These are phyloP conservation scores for Anadara kagoshimensis DNA, from an alignment of 1,140 invertebrate genomes.

Conservation along the genomic window DNA sequence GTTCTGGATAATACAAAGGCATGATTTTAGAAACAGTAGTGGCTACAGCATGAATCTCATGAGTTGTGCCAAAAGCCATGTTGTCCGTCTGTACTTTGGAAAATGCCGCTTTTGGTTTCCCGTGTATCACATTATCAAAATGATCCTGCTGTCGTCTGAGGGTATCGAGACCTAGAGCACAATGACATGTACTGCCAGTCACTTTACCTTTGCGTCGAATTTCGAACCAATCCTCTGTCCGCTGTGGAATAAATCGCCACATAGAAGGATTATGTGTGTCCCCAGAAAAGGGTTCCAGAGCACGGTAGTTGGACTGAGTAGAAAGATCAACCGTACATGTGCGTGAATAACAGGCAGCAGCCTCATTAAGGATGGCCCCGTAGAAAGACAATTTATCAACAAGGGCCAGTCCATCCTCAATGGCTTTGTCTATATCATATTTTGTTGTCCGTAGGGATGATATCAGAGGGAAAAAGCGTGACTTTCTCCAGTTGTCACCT, in stretches of 20 bases:
- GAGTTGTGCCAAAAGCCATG: not conserved
- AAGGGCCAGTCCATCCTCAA: not conserved
- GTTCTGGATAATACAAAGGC: not conserved
- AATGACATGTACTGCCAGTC: not conserved
- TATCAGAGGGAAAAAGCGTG: not conserved
- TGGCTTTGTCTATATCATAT: not conserved
- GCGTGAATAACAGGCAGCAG: too few species aligned
- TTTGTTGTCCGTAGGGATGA: not conserved
- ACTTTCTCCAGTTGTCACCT: not conserved
- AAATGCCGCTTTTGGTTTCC: too few species aligned
- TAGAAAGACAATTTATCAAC: not conserved
- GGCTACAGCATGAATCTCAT: not conserved
- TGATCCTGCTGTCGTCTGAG: not conserved
- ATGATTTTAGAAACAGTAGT: not conserved
- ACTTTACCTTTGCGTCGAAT: not conserved
- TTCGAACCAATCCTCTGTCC: not conserved
- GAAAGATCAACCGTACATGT: too few species aligned
- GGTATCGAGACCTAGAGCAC: not conserved
- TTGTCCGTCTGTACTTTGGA: not conserved
- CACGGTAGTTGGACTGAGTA: too few species aligned
- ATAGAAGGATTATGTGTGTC: too few species aligned
- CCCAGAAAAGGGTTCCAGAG: too few species aligned
- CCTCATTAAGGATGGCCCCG: too few species aligned
- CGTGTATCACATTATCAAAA: not conserved
- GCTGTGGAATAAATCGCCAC: not conserved